Conservation (phyloP, 2,888 invertebrate genomes). For the Ptilodon capucinus region DNA sequence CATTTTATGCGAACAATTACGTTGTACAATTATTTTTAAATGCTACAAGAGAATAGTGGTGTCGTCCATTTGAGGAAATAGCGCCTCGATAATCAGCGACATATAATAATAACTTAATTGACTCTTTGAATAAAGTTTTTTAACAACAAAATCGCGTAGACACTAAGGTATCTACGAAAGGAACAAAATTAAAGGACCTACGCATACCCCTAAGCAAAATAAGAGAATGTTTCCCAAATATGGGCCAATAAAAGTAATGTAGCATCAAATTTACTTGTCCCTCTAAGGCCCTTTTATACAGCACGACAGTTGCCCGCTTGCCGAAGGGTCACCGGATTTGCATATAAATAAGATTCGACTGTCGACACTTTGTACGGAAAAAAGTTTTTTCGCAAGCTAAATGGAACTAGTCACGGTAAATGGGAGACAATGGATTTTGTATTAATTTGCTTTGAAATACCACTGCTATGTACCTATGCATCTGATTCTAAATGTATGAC, state of each 20-base stretch:
- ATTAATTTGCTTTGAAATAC: not conserved
- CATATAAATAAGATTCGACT: constrained; percentile 51
- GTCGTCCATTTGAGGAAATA: no score
- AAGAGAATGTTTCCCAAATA: constrained; percentile 8
- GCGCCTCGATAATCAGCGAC: no score
- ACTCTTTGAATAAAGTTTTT: no score
- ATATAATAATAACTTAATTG: no score
- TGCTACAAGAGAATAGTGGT: not conserved
- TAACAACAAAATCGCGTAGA: no score
- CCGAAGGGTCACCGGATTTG: constrained; percentile 51
- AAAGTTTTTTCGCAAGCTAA: constrained; percentile 1
- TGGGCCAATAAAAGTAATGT: constrained; percentile 29
- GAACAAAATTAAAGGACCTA: no score
- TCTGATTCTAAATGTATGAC: no score
- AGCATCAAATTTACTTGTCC: constrained; percentile 30
- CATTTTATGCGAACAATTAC: not conserved
- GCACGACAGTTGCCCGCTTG: not conserved
- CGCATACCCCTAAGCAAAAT: constrained; percentile 6
- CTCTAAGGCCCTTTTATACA: not conserved
- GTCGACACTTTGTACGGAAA: constrained; percentile 9
- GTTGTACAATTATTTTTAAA: not conserved
- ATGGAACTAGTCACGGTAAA: not conserved
- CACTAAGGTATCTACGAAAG: not conserved
- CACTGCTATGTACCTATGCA: no score
- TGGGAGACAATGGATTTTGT: not conserved